Percentiles rank a stretch among this genome's conserved stretches.
Evolutionary conservation across 1,140 invertebrate genomes (phyloP).

Genomic region (Lepeophtheirus salmonis): DNA sequence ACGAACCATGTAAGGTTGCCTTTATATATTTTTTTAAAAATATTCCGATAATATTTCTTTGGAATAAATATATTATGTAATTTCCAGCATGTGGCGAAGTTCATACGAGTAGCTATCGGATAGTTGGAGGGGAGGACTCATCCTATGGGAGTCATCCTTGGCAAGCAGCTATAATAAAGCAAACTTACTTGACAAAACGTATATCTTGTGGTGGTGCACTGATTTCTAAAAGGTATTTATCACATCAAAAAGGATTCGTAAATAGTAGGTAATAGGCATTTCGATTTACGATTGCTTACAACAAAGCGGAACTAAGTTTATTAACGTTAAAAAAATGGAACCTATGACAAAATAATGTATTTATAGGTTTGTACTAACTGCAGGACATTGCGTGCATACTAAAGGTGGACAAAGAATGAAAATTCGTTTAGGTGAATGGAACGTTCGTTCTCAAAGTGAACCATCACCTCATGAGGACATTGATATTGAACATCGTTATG

Average conservation of each 20-base stretch:
- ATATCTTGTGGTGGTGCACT: conserved; percentile 73
- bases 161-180: conserved; percentile 70
- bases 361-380: conserved; percentile 75
- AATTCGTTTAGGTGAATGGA: conserved; percentile 73
- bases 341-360: no score
- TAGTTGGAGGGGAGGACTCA: conserved; percentile 74
- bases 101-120: conserved; percentile 30
- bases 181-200: conserved; percentile 67
- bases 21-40: no score
- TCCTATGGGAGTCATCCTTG: conserved; percentile 81
- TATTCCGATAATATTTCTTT: no score
- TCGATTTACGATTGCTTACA: no score
- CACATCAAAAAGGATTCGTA: no score
- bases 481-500: conserved; percentile 40
- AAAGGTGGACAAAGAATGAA: conserved; percentile 63
- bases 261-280: no score
- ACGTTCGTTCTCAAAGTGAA: conserved; percentile 61
- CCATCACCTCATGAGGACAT: conserved; percentile 65
- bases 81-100: conserved; percentile 16
- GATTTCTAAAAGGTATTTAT: conserved; percentile 66
- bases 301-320: no score
- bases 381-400: conserved; percentile 50
- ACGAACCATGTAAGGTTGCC: no score
- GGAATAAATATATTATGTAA: no score
- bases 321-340: no score